Conservation (phyloP, 2,888 invertebrate species). For the Ectemnius lituratus region DNA sequence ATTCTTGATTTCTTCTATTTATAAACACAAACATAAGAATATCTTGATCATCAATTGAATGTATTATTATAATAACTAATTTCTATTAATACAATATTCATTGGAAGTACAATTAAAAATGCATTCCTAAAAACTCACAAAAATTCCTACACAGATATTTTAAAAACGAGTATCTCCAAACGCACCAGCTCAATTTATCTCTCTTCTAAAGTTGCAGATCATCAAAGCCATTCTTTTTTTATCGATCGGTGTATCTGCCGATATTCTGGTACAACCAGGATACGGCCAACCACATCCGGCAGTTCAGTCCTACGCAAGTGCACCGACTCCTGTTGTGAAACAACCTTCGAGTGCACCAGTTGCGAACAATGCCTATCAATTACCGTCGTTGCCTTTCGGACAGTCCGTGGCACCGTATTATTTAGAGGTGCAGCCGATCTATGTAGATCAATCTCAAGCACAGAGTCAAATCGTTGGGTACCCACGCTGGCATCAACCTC, state of each 20-base stretch:
- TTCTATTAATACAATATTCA: neutral
- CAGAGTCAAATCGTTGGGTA: neutral
- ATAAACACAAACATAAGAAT: neutral
- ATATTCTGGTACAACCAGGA: constrained; percentile 60
- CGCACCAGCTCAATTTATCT: neutral
- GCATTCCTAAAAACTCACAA: too few species aligned
- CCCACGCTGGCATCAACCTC: constrained; percentile 1
- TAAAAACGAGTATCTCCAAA: too few species aligned
- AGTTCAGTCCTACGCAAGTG: neutral
- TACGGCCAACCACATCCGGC: constrained; percentile 32
- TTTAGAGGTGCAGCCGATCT: neutral
- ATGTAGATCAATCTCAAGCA: neutral
- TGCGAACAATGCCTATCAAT: constrained; percentile 1
- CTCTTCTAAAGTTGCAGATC: constrained; percentile 35
- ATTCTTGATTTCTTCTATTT: neutral
- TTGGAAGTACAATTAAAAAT: neutral
- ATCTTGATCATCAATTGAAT: too few species aligned
- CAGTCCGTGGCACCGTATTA: neutral
- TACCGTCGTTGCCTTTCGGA: neutral
- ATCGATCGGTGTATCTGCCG: constrained; percentile 36
- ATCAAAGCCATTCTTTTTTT: constrained; percentile 15
- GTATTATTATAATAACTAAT: too few species aligned
- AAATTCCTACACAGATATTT: too few species aligned
- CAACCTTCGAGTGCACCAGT: neutral
- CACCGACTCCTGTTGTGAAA: neutral